A percentile compares a stretch with the other conserved stretches of the same genome.
Evolutionary conservation across 2,888 invertebrate genomes (phyloP).

Genomic region (Drosophila mimetica): DNA sequence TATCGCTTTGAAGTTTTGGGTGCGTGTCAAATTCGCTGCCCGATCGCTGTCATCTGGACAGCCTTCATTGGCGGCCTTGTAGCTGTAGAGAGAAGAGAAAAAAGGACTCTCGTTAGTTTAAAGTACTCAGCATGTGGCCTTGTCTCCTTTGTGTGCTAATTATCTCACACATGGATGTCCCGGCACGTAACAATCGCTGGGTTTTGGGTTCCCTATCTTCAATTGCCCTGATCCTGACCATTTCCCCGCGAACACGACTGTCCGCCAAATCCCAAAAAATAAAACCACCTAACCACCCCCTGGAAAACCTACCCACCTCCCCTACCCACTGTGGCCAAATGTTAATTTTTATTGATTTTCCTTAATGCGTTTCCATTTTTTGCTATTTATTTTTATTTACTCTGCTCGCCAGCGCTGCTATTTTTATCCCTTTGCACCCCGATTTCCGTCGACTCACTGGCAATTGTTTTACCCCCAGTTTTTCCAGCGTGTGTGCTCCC

Average conservation of each 20-base stretch:
- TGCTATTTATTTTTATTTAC: conserved; percentile 74
- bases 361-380: conserved; percentile 72
- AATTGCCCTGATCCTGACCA: conserved; percentile 57
- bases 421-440: conserved; percentile 37
- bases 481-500: conserved; percentile 10
- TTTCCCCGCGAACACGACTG: conserved; percentile 24
- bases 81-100: conserved; percentile 50
- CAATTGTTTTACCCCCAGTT: conserved; percentile 66
- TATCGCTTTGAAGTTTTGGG: conserved; percentile 32
- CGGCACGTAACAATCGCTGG: conserved; percentile 68
- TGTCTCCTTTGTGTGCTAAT: conserved; percentile 50
- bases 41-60: conserved; percentile 72
- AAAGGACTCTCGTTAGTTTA: conserved; percentile 40
- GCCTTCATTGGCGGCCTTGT: conserved; percentile 63
- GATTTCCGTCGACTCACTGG: conserved; percentile 65
- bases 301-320: background rate
- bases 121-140: conserved; percentile 39
- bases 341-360: conserved; percentile 80
- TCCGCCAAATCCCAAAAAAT: conserved; percentile 5
- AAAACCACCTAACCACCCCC: conserved; percentile 11
- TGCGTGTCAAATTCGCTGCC: conserved; percentile 75
- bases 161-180: conserved; percentile 73
- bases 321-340: conserved; percentile 31
- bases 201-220: conserved; percentile 3
- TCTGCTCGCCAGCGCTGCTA: conserved; percentile 28